phyloP scores from a whole-genome alignment of 2,113 vertebrate genomes.

The Dasypus novemcinctus region DNA sequence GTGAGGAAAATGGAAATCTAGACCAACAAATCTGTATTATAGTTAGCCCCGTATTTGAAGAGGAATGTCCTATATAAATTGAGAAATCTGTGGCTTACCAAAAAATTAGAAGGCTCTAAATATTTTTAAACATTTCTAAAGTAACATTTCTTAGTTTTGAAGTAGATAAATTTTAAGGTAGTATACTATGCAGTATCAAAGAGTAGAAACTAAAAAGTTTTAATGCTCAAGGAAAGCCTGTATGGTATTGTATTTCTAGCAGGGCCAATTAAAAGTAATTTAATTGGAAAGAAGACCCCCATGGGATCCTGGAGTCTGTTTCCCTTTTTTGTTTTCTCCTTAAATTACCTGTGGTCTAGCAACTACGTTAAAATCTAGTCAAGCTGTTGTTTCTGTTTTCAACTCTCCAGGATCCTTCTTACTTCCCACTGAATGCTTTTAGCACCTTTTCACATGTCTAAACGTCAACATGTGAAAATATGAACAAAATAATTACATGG shows the following conservation, averaged over 20 bases:
- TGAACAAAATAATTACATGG: neutral
- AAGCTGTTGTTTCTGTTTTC: neutral
- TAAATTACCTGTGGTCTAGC: neutral
- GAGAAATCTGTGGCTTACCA: constrained; percentile 6
- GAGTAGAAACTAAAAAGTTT: neutral
- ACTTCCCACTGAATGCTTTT: neutral
- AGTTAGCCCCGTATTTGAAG: neutral
- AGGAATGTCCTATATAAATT: neutral
- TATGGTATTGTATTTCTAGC: neutral
- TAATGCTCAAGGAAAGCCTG: neutral
- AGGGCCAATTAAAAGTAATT: neutral
- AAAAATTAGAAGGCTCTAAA: neutral
- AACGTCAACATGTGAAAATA: constrained; percentile 1
- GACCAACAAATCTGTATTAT: neutral
- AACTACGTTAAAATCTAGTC: neutral
- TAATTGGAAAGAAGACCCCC: neutral
- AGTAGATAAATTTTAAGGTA: neutral
- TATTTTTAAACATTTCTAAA: neutral
- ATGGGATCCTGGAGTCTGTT: neutral
- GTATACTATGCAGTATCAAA: neutral
- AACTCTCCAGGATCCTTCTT: neutral
- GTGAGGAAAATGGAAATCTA: constrained; percentile 81
- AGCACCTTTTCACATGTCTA: neutral
- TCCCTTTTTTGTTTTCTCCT: neutral
- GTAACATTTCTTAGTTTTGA: neutral